A percentile compares a stretch with the other conserved stretches of the same genome.
Conservation (phyloP, 2,113 vertebrate genomes). For the Chlorocebus sabaeus region DNA sequence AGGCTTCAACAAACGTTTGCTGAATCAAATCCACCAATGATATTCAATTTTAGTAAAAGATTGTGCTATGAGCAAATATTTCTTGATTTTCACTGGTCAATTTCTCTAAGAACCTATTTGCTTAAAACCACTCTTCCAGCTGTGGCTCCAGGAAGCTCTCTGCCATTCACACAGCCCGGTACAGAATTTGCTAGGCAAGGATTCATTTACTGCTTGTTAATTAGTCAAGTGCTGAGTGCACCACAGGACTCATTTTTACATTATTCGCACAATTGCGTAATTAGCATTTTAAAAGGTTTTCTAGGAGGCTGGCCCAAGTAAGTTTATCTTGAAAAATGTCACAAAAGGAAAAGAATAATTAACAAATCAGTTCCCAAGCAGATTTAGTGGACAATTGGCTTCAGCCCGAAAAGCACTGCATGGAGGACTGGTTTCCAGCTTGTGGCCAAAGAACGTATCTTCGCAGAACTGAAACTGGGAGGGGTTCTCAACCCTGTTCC, state of each 20-base stretch:
- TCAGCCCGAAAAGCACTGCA: conserved; percentile 49
- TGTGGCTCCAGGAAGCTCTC: conserved; percentile 54
- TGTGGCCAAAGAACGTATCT: not conserved
- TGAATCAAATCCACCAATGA: not conserved
- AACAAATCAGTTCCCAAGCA: conserved; percentile 75
- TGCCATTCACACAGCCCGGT: conserved; percentile 46
- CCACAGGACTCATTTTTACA: conserved; percentile 75
- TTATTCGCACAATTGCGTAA: conserved; percentile 71
- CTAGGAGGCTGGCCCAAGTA: conserved; percentile 69
- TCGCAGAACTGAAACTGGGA: not conserved
- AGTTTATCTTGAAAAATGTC: conserved; percentile 78
- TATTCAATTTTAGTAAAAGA: not conserved
- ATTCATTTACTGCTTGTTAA: conserved; percentile 74
- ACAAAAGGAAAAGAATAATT: conserved; percentile 78
- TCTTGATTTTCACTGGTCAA: conserved; percentile 65
- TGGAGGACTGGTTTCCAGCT: not conserved
- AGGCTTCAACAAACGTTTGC: not conserved
- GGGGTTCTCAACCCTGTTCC: not conserved
- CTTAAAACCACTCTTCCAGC: conserved; percentile 54
- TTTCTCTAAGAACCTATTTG: conserved; percentile 43
- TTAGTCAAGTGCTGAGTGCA: conserved; percentile 76
- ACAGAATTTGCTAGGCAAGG: conserved; percentile 35
- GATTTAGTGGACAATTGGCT: conserved; percentile 73
- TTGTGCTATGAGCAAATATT: conserved; percentile 57
- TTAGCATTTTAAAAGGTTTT: conserved; percentile 79